Percentiles rank a stretch among this genome's conserved stretches.
Conservation (phyloP, 1,140 invertebrate species). For the Piezodorus guildinii region DNA sequence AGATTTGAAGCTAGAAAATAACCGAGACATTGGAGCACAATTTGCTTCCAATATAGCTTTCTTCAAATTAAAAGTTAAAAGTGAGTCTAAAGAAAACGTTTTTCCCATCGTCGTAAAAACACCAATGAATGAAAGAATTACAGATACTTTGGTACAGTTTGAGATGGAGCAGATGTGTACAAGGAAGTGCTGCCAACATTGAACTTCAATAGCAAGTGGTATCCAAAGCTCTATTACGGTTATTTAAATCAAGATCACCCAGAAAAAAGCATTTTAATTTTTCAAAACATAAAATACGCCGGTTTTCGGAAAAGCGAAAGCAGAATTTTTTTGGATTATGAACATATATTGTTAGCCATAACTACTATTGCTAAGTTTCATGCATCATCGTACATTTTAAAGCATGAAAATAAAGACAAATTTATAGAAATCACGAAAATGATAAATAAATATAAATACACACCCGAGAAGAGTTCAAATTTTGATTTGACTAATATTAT, state of each 20-base stretch:
- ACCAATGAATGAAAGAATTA: no score
- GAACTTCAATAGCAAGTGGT: background rate
- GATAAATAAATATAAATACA: constrained; percentile 22
- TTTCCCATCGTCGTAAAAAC: background rate
- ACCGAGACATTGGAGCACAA: background rate
- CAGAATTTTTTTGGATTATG: constrained; percentile 25
- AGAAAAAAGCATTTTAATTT: constrained; percentile 27
- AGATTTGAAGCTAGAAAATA: background rate
- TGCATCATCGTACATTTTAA: constrained; percentile 32
- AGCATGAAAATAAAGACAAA: constrained; percentile 27
- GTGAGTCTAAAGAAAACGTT: background rate
- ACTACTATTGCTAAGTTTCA: constrained; percentile 35
- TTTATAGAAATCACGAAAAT: constrained; percentile 30
- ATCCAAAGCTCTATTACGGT: constrained; percentile 25
- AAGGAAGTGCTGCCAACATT: constrained; percentile 22
- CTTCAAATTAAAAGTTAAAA: background rate
- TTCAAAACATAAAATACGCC: constrained; percentile 30
- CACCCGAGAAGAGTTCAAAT: background rate
- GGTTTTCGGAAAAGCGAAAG: constrained; percentile 19
- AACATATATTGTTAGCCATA: constrained; percentile 31
- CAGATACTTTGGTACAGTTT: background rate
- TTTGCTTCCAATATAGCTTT: background rate
- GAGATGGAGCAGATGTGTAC: constrained; percentile 25
- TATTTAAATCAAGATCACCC: constrained; percentile 2
- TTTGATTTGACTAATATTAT: background rate